These are phyloP conservation scores for Cantharis rufa DNA, from an alignment of 2,888 invertebrate genomes.

Conservation along the genomic window DNA sequence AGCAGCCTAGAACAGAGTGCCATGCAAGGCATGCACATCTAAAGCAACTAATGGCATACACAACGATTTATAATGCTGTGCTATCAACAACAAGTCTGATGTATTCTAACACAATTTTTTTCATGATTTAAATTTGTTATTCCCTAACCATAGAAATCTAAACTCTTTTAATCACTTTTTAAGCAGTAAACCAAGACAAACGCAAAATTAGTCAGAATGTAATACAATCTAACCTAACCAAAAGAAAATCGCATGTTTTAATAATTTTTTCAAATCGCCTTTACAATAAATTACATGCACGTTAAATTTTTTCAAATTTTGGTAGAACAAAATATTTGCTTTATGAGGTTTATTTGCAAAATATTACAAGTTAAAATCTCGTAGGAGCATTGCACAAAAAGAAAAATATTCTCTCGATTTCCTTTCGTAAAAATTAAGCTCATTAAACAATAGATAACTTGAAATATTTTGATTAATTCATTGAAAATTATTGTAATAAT, in stretches of 20 bases:
- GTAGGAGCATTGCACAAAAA: too few relatives aligned
- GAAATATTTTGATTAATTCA: too few relatives aligned
- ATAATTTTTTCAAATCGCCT: background rate
- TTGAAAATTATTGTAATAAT: too few relatives aligned
- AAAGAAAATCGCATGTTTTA: background rate
- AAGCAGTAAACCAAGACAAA: constrained; percentile 4
- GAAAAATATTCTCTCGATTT: background rate
- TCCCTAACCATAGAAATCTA: background rate
- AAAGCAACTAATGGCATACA: constrained; percentile 46
- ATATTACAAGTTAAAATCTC: too few relatives aligned
- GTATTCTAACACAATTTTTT: background rate
- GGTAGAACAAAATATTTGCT: too few relatives aligned
- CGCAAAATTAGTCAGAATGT: background rate
- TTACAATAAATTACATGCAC: background rate
- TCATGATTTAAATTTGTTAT: background rate
- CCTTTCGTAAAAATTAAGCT: background rate
- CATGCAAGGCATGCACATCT: constrained; percentile 54
- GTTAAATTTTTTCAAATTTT: background rate
- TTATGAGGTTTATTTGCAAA: too few relatives aligned
- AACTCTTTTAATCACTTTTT: background rate
- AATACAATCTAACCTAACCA: background rate
- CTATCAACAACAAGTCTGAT: constrained; percentile 23
- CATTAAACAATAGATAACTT: background rate
- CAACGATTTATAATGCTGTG: constrained; percentile 37
- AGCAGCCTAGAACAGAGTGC: constrained; percentile 62